Percentiles rank a stretch among this genome's conserved stretches.
Conservation (phyloP, 2,797 vertebrate species). For the Amblyraja radiata region DNA sequence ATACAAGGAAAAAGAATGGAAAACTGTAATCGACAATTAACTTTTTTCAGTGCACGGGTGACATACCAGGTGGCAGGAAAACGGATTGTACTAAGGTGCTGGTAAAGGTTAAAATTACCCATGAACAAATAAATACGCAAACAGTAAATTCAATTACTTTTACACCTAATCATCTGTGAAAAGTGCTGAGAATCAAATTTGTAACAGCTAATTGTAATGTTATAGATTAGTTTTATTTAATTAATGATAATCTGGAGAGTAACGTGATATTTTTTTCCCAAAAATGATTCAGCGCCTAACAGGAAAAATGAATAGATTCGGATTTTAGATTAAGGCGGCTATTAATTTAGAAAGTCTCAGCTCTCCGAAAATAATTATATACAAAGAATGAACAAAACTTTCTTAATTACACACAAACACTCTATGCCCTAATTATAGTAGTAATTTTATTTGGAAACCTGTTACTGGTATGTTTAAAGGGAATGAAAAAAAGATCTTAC, state of each 20-base stretch:
- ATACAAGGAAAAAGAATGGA: background rate
- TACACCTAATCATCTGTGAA: conserved; percentile 9
- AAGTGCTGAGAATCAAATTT: conserved; percentile 23
- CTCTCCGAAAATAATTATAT: conserved; percentile 57
- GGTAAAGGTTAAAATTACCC: conserved; percentile 31
- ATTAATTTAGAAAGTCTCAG: conserved; percentile 41
- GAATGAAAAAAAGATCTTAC: conserved; percentile 53
- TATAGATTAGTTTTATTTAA: conserved; percentile 32
- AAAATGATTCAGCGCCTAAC: background rate
- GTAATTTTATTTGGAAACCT: conserved; percentile 55
- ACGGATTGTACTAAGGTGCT: background rate
- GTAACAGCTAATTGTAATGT: conserved; percentile 20
- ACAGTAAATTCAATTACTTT: conserved; percentile 25
- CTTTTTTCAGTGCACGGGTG: background rate
- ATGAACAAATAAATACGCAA: background rate
- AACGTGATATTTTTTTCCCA: background rate
- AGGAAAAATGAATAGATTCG: background rate
- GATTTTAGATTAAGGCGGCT: background rate
- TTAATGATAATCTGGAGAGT: background rate
- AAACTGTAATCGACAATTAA: background rate
- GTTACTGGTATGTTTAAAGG: conserved; percentile 50
- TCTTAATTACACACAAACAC: conserved; percentile 60
- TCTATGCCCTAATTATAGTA: conserved; percentile 58
- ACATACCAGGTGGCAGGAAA: background rate
- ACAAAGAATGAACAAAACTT: conserved; percentile 52